phyloP scores from a whole-genome alignment of 2,797 vertebrate species.

The Leucoraja ocellata region DNA sequence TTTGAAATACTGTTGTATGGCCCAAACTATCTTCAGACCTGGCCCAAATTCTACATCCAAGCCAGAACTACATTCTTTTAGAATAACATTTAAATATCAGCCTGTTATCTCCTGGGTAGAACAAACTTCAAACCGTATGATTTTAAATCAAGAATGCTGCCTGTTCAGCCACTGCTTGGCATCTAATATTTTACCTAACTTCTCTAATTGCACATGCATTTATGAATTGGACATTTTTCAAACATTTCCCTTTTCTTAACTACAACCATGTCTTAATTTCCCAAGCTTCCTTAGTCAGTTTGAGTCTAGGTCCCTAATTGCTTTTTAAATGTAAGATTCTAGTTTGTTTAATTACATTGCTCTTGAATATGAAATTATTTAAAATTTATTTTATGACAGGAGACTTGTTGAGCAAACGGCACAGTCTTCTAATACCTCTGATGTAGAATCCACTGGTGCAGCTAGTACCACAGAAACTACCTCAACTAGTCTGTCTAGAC shows the following conservation, averaged over 20 bases:
- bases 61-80: too few species aligned
- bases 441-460: constrained; percentile 82
- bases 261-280: not conserved
- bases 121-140: too few species aligned
- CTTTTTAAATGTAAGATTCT: not conserved
- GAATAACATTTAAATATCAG: too few species aligned
- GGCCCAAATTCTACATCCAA: too few species aligned
- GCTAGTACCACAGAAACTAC: constrained; percentile 96
- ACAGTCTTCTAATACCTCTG: constrained; percentile 82
- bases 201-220: too few species aligned
- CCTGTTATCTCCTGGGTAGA: too few species aligned
- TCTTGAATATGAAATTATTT: not conserved
- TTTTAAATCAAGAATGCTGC: too few species aligned
- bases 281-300: not conserved
- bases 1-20: too few species aligned
- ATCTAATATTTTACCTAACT: too few species aligned
- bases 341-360: not conserved
- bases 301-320: not conserved
- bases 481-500: constrained; percentile 91
- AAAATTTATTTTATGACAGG: constrained; percentile 50
- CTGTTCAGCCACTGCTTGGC: too few species aligned
- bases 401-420: constrained; percentile 70
- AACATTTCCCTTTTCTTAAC: not conserved
- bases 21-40: too few species aligned
- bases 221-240: too few species aligned